Percentiles rank a stretch among this genome's conserved stretches.
These are phyloP conservation scores for Argyra leucocephala DNA, from an alignment of 2,888 invertebrate genomes.

Conservation along the genomic window DNA sequence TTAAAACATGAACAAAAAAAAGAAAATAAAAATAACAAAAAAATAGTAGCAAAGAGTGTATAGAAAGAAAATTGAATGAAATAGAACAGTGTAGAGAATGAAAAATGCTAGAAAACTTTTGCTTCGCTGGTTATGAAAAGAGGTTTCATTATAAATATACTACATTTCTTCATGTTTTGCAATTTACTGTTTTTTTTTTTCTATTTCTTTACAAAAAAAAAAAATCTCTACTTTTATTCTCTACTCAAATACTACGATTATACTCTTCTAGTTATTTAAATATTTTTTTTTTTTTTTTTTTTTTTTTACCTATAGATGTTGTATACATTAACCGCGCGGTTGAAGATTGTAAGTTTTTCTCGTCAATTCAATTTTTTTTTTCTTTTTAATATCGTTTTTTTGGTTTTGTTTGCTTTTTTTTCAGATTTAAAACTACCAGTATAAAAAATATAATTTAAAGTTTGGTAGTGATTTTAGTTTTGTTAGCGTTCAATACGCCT, in stretches of 20 bases:
- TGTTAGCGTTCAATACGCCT: no score
- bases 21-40: neutral
- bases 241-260: neutral
- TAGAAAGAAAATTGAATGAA: conserved; percentile 2
- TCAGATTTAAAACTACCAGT: no score
- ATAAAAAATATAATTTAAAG: no score
- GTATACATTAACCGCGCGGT: no score
- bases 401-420: no score
- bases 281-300: neutral
- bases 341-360: neutral
- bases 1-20: neutral
- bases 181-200: neutral
- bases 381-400: neutral
- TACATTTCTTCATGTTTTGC: neutral
- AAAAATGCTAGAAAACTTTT: neutral
- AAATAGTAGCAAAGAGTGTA: neutral
- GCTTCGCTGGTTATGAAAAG: conserved; percentile 3
- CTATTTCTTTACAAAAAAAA: neutral
- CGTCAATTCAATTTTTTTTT: neutral
- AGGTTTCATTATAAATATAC: neutral
- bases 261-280: neutral
- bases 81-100: neutral
- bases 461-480: no score
- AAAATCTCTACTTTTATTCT: neutral
- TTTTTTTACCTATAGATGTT: neutral